Base-by-base conservation (phyloP, 2,888 invertebrate species). In the Heteromyza rotundicornis region DNA sequence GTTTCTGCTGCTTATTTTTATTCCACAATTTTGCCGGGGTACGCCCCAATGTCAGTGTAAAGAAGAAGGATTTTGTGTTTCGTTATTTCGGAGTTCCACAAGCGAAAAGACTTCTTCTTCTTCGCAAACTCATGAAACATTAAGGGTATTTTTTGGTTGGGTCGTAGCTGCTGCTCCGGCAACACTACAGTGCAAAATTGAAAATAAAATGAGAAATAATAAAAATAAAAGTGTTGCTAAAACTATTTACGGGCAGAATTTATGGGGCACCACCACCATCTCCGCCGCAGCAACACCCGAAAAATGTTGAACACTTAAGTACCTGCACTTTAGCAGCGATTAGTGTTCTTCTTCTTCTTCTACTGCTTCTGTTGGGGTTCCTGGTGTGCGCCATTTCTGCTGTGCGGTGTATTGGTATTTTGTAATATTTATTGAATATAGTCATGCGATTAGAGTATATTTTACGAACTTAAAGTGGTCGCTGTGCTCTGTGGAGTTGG, bases 381-480 rank as follows among this genome's bases (percentile, higher is more conserved):
- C 47, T 19, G 20, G 5, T 20, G 17, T 19, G 8, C n/a, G 19
- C 47, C 20, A 47, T 20, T 47, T 40, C n/a, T n/a, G 12, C 14
- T 47, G 47, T 14, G 22, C 27, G 14, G 36, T 51, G 49, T 67
- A 64, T 64, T 64, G 67, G 67, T 64, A 64, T 63, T 64, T 63
- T 57, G 59, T 55, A 58, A 60, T 74, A 76, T 76, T 76, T 76
- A 76, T 77, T 77, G 72, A 67, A 69, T 71, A 68, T 60, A 68
- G 72, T 72, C 76, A 76, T 73, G 76, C 77, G 74, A 77, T 62
- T 63, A 62, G 63, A 70, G 72, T 72, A 77, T 75, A 75, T 75
- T 76, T 76, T 76, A 77, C 70, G 69, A 72, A 71, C 64, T 63
- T 57, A 51, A 66, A 61, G 60, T 3, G 40, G 10, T 7, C 3